Conservation (phyloP, 2,113 vertebrate genomes). For the Stigmatopora argus region DNA sequence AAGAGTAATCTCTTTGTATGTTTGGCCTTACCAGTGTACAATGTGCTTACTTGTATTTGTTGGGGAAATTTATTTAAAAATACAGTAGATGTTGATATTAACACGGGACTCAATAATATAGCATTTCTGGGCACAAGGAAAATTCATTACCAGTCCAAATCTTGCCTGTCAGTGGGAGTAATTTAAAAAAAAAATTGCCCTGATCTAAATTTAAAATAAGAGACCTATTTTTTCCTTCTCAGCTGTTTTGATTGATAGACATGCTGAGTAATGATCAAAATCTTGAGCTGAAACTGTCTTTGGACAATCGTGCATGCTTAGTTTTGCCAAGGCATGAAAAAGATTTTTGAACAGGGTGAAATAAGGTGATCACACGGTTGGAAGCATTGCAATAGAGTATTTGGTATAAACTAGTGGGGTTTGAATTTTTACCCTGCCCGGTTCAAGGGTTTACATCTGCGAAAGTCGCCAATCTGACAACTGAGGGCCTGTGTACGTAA, state of each 20-base stretch:
- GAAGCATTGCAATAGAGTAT: no score
- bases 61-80: background rate
- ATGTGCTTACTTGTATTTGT: constrained; percentile 14
- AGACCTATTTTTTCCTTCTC: background rate
- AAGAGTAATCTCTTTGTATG: constrained; percentile 47
- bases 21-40: constrained; percentile 28
- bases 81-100: constrained; percentile 2
- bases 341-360: background rate
- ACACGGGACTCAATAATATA: background rate
- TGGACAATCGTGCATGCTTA: background rate
- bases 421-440: no score
- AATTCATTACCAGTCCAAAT: background rate
- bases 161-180: background rate
- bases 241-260: background rate
- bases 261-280: background rate
- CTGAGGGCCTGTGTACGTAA: no score
- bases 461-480: no score
- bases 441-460: no score
- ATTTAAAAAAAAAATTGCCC: background rate
- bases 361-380: no score
- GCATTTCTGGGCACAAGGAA: background rate
- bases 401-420: no score
- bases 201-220: no score
- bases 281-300: background rate
- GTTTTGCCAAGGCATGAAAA: background rate